Percentiles rank a stretch among this genome's conserved stretches.
phyloP scores from a whole-genome alignment of 2,888 invertebrate genomes.

The Fabriciana adippe region DNA sequence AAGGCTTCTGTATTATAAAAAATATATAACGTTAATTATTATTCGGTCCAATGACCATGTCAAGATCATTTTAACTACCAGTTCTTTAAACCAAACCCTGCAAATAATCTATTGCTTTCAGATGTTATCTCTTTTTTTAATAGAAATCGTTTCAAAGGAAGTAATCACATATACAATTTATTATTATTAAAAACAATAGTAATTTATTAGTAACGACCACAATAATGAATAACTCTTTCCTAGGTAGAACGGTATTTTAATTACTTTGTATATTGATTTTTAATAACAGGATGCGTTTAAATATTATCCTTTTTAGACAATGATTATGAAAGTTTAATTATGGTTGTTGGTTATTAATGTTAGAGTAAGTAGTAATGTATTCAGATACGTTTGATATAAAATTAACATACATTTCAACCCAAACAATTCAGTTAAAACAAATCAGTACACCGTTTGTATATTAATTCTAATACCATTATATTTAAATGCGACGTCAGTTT shows the following conservation, averaged over 20 bases:
- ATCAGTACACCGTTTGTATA: constrained; percentile 21
- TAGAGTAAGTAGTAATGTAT: no score
- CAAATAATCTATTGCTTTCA: no score
- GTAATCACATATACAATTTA: no score
- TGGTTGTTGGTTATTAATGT: no score
- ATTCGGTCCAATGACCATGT: constrained; percentile 13
- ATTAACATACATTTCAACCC: background rate
- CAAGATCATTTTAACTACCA: constrained; percentile 17
- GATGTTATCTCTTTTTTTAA: no score
- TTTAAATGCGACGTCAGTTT: constrained; percentile 36
- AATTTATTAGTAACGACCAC: constrained; percentile 27
- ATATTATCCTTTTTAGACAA: constrained; percentile 22
- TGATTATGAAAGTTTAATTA: constrained; percentile 13
- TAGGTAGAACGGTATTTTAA: constrained; percentile 27
- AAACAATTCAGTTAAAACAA: constrained; percentile 19
- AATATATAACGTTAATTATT: constrained; percentile 5
- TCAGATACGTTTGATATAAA: no score
- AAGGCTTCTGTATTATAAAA: background rate
- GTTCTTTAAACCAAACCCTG: background rate
- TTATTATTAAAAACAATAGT: constrained; percentile 16
- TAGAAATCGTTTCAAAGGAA: no score
- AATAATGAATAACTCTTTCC: constrained; percentile 18
- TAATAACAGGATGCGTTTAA: constrained; percentile 33
- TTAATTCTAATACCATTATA: constrained; percentile 34
- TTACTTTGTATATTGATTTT: constrained; percentile 36